Conservation (phyloP, 2,888 invertebrate genomes). For the Melanotus villosus region DNA sequence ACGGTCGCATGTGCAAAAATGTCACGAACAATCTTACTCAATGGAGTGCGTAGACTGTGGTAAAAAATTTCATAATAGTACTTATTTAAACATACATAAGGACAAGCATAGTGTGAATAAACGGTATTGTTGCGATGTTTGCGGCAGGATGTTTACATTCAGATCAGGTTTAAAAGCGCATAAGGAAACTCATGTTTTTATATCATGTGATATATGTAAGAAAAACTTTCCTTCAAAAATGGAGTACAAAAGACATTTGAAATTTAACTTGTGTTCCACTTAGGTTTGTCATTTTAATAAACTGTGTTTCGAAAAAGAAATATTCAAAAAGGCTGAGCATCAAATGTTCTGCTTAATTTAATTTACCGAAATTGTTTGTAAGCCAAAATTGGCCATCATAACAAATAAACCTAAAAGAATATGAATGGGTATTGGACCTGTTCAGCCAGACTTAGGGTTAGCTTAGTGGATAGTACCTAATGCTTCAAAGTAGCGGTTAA, state of each 20-base stretch:
- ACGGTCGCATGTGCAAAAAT: background rate
- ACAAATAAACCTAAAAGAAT: too few relatives aligned
- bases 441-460: too few relatives aligned
- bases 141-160: slow-evolving; percentile 19
- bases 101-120: background rate
- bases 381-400: too few relatives aligned
- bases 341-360: too few relatives aligned
- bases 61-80: background rate
- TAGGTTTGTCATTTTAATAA: too few relatives aligned
- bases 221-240: background rate
- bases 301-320: too few relatives aligned
- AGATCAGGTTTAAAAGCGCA: background rate
- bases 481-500: too few relatives aligned
- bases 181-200: slow-evolving; percentile 69
- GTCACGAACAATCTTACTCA: background rate
- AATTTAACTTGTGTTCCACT: background rate
- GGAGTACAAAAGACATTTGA: background rate
- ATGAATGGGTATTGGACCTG: too few relatives aligned
- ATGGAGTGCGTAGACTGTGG: background rate
- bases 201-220: background rate
- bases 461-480: too few relatives aligned
- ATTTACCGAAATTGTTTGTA: too few relatives aligned
- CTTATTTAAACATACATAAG: background rate
- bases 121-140: background rate
- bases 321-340: too few relatives aligned